These are phyloP conservation scores for Himalopsyche japonica DNA, from an alignment of 2,888 invertebrate genomes.

Conservation along the genomic window DNA sequence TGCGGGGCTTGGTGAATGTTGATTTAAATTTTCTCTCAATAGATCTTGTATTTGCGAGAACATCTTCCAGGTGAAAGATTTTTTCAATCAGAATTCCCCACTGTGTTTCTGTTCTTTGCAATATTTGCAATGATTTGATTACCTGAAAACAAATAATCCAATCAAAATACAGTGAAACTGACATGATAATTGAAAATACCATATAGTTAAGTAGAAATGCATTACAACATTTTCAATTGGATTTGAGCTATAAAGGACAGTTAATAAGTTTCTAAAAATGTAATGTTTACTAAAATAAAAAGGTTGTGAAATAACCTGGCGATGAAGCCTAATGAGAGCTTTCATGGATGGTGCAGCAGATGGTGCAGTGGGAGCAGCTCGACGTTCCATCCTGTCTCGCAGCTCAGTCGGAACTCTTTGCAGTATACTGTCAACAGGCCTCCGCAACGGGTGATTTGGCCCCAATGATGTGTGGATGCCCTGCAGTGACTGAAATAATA, in stretches of 20 bases:
- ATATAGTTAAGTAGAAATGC: background rate
- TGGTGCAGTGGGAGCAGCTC: slow-evolving; percentile 63
- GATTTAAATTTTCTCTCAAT: slow-evolving; percentile 65
- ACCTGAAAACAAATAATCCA: slow-evolving; percentile 55
- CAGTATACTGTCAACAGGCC: slow-evolving; percentile 85
- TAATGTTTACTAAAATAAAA: background rate
- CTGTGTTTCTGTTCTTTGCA: slow-evolving; percentile 91
- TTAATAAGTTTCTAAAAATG: too few species aligned
- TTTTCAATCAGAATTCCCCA: slow-evolving; percentile 85
- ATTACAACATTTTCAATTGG: too few species aligned
- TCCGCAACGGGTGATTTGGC: slow-evolving; percentile 73
- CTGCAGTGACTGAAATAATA: slow-evolving; percentile 72
- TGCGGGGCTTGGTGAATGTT: slow-evolving; percentile 69
- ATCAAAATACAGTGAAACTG: background rate
- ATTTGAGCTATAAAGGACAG: too few species aligned
- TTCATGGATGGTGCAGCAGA: slow-evolving; percentile 77
- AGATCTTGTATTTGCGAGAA: slow-evolving; percentile 72
- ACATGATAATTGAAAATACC: too few species aligned
- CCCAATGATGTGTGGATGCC: slow-evolving; percentile 77
- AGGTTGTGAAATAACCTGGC: slow-evolving; percentile 65
- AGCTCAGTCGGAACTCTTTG: slow-evolving; percentile 83
- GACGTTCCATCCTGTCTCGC: slow-evolving; percentile 72
- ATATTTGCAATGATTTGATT: slow-evolving; percentile 88
- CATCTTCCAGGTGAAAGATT: slow-evolving; percentile 84
- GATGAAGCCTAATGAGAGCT: slow-evolving; percentile 86